Evolutionary conservation across 2,797 vertebrate genomes (phyloP), one percentile per base, ranked within the genome.

Genomic region (Halcyon leucocephala): DNA sequence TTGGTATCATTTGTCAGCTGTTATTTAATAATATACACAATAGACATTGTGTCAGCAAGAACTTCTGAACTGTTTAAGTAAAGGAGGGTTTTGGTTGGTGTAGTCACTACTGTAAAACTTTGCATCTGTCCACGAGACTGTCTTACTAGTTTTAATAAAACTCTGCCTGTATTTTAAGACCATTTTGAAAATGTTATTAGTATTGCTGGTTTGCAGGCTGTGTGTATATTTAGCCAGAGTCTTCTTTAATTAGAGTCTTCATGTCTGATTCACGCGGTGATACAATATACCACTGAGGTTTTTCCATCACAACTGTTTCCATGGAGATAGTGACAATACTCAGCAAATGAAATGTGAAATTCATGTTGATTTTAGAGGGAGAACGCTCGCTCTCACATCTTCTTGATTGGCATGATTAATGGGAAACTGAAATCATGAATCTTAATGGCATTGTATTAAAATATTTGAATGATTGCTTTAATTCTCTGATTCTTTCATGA

Each of bases 291-390:
- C 74, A 74, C 20, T 52, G 81, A 93, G 57, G 57, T 65, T 91
- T 92, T 87, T 85, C 65, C 91, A 90, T 93, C 91, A 91, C 84
- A 94, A 9, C 91, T 65, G 94, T 96, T 96, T 95, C 95, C 80
- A 93, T 91, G 84, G 95, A 80, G 87, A 96, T 89, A 89, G 79
- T 96, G 89, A 69, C 76, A 95, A 71, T 87, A 88, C 7, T 60
- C 67, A 64, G 61, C 4, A 0, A 92, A 90, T 52, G 62, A 92
- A 95, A 96, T 81, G 76, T 74, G 91, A 85, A 91, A 78, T 86
- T 89, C 41, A 6, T 74, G 72, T 37, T 81, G 82, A 72, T 51
- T 93, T 93, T 82, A 83, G 86, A 81, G 76, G 67, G 58, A 92
- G 67, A 93, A 49, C 39, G 7, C 69, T 90, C 41, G 11, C 44